Conservation (phyloP, 2,888 invertebrate genomes). For the Micoletzkya japonica region DNA sequence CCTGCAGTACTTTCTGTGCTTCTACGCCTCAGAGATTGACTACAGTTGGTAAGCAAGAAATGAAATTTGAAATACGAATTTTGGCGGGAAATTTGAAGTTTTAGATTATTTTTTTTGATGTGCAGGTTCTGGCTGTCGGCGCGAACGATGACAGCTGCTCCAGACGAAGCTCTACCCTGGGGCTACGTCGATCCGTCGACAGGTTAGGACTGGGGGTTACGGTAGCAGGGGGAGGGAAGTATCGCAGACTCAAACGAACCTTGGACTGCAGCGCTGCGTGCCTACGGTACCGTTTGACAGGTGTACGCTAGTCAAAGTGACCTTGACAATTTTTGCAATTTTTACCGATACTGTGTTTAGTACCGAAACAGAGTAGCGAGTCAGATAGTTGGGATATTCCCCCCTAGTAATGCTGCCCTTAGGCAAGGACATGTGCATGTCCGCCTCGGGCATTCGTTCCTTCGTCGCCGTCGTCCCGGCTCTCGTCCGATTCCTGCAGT, state of each 20-base stretch:
- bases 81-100: not conserved
- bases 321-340: no score
- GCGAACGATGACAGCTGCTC: conserved; percentile 52
- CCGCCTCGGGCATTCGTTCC: conserved; percentile 76
- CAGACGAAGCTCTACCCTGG: conserved; percentile 60
- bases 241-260: no score
- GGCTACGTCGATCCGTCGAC: conserved; percentile 59
- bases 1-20: conserved; percentile 89
- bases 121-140: conserved; percentile 42
- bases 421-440: conserved; percentile 71
- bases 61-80: not conserved
- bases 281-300: no score
- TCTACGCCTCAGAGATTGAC: conserved; percentile 73
- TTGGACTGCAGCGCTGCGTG: not conserved
- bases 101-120: not conserved
- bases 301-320: no score
- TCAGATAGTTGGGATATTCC: no score
- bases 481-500: conserved; percentile 97
- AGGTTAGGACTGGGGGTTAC: conserved; percentile 62
- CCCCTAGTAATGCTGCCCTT: not conserved
- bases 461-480: conserved; percentile 90
- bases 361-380: no score
- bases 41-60: conserved; percentile 36
- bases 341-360: no score
- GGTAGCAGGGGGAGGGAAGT: no score